These are phyloP conservation scores for Apamea sordens DNA, from an alignment of 2,888 invertebrate species.

Conservation along the genomic window DNA sequence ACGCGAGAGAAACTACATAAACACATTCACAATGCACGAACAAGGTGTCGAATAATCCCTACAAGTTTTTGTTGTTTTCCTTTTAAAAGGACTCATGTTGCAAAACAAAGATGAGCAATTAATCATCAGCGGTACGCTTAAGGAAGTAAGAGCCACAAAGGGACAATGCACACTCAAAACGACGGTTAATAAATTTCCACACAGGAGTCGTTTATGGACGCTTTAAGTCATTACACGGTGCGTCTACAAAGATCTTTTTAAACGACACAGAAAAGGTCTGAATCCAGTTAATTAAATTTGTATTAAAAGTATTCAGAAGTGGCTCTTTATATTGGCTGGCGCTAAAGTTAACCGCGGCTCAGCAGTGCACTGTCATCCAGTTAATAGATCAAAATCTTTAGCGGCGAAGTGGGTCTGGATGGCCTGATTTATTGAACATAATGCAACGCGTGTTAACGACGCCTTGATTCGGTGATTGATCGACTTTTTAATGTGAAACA, in stretches of 20 bases:
- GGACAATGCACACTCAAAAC: slow-evolving; percentile 82
- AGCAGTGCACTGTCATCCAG: slow-evolving; percentile 83
- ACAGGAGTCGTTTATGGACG: slow-evolving; percentile 86
- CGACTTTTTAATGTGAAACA: slow-evolving; percentile 81
- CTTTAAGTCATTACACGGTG: slow-evolving; percentile 88
- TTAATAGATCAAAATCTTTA: slow-evolving; percentile 89
- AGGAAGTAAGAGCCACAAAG: slow-evolving; percentile 79
- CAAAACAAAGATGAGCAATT: slow-evolving; percentile 78
- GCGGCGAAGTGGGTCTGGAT: slow-evolving; percentile 82
- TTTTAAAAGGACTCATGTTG: slow-evolving; percentile 67
- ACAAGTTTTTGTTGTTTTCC: slow-evolving; percentile 68
- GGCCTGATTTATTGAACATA: slow-evolving; percentile 85
- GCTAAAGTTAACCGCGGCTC: slow-evolving; percentile 83
- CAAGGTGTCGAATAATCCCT: slow-evolving; percentile 71
- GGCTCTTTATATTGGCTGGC: slow-evolving; percentile 85
- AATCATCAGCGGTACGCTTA: slow-evolving; percentile 79
- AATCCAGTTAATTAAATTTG: slow-evolving; percentile 89
- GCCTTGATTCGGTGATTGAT: slow-evolving; percentile 88
- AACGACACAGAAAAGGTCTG: slow-evolving; percentile 83
- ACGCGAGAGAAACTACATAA: slow-evolving; percentile 66
- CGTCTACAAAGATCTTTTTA: slow-evolving; percentile 85
- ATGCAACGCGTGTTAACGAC: slow-evolving; percentile 87
- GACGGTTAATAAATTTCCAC: slow-evolving; percentile 86
- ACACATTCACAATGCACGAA: slow-evolving; percentile 66
- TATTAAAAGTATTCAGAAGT: slow-evolving; percentile 85